These are phyloP conservation scores for Microcebus lehilahytsara DNA, from an alignment of 2,113 vertebrate species.

Conservation along the genomic window DNA sequence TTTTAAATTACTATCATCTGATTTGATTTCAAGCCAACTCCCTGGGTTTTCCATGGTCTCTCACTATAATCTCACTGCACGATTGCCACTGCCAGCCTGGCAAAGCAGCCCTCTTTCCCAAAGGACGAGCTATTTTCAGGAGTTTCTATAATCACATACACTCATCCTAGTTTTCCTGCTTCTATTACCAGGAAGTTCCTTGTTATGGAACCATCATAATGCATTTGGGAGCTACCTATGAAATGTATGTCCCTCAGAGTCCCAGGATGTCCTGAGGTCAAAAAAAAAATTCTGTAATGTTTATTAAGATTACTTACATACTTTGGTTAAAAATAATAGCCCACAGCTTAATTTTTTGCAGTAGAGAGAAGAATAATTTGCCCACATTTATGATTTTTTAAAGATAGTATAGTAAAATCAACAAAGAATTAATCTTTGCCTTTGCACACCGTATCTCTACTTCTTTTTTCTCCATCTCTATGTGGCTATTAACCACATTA, in stretches of 20 bases:
- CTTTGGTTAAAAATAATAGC: not conserved
- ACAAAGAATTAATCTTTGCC: not conserved
- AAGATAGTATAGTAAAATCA: not conserved
- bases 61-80: not conserved
- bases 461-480: constrained; percentile 50
- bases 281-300: not conserved
- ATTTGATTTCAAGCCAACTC: not conserved
- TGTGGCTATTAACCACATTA: constrained; percentile 26
- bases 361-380: not conserved
- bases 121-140: not conserved
- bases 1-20: not conserved
- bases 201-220: not conserved
- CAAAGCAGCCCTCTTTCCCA: not conserved
- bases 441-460: not conserved
- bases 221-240: not conserved
- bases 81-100: not conserved
- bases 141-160: not conserved
- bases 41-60: not conserved
- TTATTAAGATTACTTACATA: not conserved
- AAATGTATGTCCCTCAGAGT: not conserved
- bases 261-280: not conserved
- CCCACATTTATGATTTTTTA: not conserved
- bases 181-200: not conserved
- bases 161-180: not conserved
- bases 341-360: not conserved